Base-by-base conservation (phyloP, 2,888 invertebrate genomes). In the Sacculina carcini region DNA sequence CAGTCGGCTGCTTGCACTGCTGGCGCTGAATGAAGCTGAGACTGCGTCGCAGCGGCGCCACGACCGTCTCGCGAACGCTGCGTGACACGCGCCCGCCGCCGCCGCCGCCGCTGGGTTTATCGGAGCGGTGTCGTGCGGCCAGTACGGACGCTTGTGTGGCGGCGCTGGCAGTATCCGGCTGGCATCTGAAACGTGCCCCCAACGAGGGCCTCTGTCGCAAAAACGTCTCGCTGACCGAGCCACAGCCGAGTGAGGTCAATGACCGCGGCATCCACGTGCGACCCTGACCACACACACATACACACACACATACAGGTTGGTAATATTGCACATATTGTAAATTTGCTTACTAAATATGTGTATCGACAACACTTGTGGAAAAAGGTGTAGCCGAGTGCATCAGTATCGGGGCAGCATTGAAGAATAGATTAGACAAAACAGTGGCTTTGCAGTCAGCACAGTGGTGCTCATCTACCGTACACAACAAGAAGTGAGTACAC, bases 21-120 rank as follows among this genome's bases (percentile, higher is more conserved):
- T 58, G 58, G 36, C 57, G 63, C 16, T 72, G 71, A 61, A 73
- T 71, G 58, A 73, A 73, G 58, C 73, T 73, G 56, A 72, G 72
- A 60, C 73, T 73, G 53, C 73, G 68, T 14, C 53, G 55, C 42
- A 57, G 50, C 19, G 54, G 54, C 44, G 44, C n/a, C n/a, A n/a
- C n/a, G n/a, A n/a, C n/a, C 46, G 54, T 47, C 39, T 56, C 55
- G 26, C 55, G 42, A 14, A 53, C 55, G 40, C 56, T 46, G 28
- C 56, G 55, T 23, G 48, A 44, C 42, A 39, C 52, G 21, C 31
- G 32, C 19, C 55, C 55, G 38, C 38, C 21, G 38, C 38, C 21
- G 52, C 42, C 28, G 47, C 47, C 31, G 39, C 36, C 28, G 52
- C 47, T 12, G 47, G 46, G 24, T 6, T 28, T 19, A 28, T 31